Evolutionary conservation across 2,888 invertebrate genomes (phyloP).

Genomic region (Scaeva pyrastri): DNA sequence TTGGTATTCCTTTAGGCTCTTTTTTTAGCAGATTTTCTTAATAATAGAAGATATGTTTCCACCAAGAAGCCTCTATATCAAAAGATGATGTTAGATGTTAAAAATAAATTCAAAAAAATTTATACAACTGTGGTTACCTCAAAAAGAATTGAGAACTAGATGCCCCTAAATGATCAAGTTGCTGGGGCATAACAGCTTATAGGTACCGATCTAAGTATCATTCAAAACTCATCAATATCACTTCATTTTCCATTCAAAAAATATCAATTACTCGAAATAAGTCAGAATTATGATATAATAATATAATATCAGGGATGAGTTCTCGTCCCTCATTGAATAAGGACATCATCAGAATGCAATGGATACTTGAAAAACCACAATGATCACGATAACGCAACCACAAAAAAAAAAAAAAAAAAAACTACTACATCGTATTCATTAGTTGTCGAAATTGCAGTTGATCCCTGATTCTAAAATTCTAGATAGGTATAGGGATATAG

Average conservation of each 20-base stretch:
- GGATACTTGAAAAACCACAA: slow-evolving; percentile 51
- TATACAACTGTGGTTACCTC: too few relatives aligned
- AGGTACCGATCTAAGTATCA: slow-evolving; percentile 24
- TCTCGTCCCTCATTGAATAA: slow-evolving; percentile 24
- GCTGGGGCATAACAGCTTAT: neutral
- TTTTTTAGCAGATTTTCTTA: too few relatives aligned
- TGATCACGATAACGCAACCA: slow-evolving; percentile 4
- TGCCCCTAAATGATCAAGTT: neutral
- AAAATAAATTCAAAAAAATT: neutral
- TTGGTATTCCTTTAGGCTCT: too few relatives aligned
- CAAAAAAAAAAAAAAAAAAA: slow-evolving; percentile 40
- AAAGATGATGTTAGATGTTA: too few relatives aligned
- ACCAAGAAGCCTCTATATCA: too few relatives aligned
- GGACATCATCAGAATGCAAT: slow-evolving; percentile 37
- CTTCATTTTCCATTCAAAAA: slow-evolving; percentile 5
- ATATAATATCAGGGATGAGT: slow-evolving; percentile 40
- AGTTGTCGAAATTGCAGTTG: slow-evolving; percentile 40
- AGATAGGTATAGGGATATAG: neutral
- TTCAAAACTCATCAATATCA: slow-evolving; percentile 1
- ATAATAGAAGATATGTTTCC: too few relatives aligned
- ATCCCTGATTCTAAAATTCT: slow-evolving; percentile 24
- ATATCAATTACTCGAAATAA: slow-evolving; percentile 47
- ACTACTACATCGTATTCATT: slow-evolving; percentile 49
- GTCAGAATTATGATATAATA: slow-evolving; percentile 55
- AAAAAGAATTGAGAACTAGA: neutral